phyloP scores from a whole-genome alignment of 1,140 invertebrate genomes.

The Nasonia vitripennis region DNA sequence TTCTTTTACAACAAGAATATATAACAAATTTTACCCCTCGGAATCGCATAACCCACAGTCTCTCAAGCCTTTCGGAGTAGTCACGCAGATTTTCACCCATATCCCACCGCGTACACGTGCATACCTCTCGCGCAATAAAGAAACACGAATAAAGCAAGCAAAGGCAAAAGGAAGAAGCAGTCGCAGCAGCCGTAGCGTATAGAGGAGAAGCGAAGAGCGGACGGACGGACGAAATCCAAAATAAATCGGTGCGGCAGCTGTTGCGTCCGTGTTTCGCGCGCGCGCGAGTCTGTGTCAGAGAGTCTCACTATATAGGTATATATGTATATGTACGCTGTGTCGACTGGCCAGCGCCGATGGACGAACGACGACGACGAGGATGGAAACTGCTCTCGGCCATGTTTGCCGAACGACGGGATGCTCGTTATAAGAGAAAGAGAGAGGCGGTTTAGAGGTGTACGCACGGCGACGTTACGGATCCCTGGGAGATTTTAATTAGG shows the following conservation, averaged over 20 bases:
- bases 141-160: constrained; percentile 10
- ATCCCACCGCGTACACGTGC: too few relatives aligned
- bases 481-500: constrained; percentile 46
- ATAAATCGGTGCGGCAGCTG: constrained; percentile 73
- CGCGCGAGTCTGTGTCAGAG: constrained; percentile 2
- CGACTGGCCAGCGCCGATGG: constrained; percentile 15
- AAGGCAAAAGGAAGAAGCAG: background rate
- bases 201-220: constrained; percentile 24
- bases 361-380: background rate
- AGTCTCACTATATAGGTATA: background rate
- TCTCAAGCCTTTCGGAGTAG: too few relatives aligned
- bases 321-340: background rate
- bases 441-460: constrained; percentile 47
- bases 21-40: too few relatives aligned
- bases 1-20: too few relatives aligned
- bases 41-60: too few relatives aligned
- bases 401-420: too few relatives aligned
- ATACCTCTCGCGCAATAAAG: background rate
- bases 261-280: constrained; percentile 61
- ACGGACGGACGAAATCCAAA: constrained; percentile 66
- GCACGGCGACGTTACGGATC: constrained; percentile 9
- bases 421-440: too few relatives aligned
- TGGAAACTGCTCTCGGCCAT: too few relatives aligned
- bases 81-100: too few relatives aligned
- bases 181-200: background rate